These are phyloP conservation scores for Andrena marginata DNA, from an alignment of 2,888 invertebrate genomes.

Conservation along the genomic window DNA sequence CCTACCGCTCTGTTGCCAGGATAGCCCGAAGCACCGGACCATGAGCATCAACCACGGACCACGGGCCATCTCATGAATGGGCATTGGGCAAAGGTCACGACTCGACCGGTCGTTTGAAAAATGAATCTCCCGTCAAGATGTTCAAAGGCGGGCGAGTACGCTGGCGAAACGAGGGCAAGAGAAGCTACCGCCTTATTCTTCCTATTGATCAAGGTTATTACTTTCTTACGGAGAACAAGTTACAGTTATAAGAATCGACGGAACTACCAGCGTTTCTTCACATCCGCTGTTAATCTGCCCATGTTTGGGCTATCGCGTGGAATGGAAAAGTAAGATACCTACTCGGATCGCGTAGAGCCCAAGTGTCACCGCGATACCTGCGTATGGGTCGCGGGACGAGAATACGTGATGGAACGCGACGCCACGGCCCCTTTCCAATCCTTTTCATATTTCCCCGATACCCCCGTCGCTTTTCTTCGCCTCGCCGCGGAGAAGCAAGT, in stretches of 20 bases:
- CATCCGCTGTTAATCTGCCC: background rate
- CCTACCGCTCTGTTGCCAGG: background rate
- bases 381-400: constrained; percentile 43
- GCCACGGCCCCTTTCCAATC: constrained; percentile 63
- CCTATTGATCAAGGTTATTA: background rate
- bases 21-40: background rate
- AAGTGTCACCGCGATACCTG: constrained; percentile 27
- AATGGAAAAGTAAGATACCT: constrained; percentile 13
- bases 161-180: constrained; percentile 9
- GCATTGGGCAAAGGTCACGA: constrained; percentile 1
- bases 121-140: constrained; percentile 19
- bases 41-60: background rate
- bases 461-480: background rate
- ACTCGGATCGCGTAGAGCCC: constrained; percentile 27
- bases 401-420: constrained; percentile 66
- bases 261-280: background rate
- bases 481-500: background rate
- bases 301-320: constrained; percentile 11
- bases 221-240: background rate
- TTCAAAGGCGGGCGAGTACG: constrained; percentile 19
- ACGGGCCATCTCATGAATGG: background rate
- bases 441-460: constrained; percentile 47
- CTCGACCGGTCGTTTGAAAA: constrained; percentile 12
- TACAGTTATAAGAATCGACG: background rate
- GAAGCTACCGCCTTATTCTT: background rate